Evolutionary conservation across 1,140 invertebrate genomes (phyloP).

Genomic region (Panagrolaimus sp.): DNA sequence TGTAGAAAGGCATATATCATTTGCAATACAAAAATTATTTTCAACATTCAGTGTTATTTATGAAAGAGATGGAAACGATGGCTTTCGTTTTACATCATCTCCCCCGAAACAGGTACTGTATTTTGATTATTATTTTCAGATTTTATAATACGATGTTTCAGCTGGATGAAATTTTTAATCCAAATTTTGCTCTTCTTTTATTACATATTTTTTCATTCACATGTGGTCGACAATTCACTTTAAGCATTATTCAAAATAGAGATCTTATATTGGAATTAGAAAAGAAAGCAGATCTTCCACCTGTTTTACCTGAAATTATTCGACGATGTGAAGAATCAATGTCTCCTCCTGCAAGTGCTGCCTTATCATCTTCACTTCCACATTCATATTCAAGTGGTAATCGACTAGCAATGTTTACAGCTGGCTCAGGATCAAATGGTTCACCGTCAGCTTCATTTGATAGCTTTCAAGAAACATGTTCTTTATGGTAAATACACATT

Average conservation of each 20-base stretch:
- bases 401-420: conserved; percentile 21
- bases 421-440: background rate
- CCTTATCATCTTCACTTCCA: conserved; percentile 25
- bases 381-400: conserved; percentile 34
- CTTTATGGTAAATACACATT: conserved; percentile 15
- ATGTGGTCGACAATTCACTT: conserved; percentile 32
- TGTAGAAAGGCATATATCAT: conserved; percentile 31
- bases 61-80: conserved; percentile 6
- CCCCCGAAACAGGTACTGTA: conserved; percentile 20
- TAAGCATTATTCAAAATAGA: conserved; percentile 27
- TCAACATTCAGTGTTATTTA: conserved; percentile 38
- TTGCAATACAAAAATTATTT: conserved; percentile 31
- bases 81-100: conserved; percentile 15
- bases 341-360: conserved; percentile 12
- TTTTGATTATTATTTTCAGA: background rate
- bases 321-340: conserved; percentile 4
- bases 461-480: conserved; percentile 14
- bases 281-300: background rate
- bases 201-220: conserved; percentile 31
- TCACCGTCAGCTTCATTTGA: background rate
- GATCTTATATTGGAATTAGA: conserved; percentile 10
- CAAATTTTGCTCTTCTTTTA: conserved; percentile 30
- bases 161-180: conserved; percentile 34
- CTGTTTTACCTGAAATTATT: conserved; percentile 2
- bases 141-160: conserved; percentile 9